These are phyloP conservation scores for Capitulum mitella DNA, from an alignment of 2,888 invertebrate species.

Conservation along the genomic window DNA sequence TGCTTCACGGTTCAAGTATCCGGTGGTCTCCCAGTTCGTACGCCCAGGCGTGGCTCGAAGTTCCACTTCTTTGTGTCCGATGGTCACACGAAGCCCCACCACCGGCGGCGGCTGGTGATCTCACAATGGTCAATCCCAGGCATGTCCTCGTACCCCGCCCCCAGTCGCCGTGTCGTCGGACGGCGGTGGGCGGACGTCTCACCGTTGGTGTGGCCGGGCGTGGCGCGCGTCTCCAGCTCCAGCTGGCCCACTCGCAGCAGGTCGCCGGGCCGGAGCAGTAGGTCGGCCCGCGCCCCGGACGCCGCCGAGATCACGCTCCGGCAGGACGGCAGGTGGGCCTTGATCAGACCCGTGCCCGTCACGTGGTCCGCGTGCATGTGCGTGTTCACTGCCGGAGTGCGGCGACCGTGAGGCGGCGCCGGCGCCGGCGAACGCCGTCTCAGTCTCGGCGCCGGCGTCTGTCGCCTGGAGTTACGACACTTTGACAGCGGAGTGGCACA, in stretches of 20 bases:
- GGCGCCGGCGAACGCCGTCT: no score
- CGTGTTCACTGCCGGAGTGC: constrained; percentile 70
- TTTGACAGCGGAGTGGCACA: no score
- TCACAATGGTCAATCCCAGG: no score
- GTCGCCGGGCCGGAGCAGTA: constrained; percentile 65
- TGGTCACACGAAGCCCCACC: no score
- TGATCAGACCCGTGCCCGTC: constrained; percentile 85
- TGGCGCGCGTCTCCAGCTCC: constrained; percentile 59
- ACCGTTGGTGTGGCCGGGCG: constrained; percentile 89
- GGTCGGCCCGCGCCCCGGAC: constrained; percentile 71
- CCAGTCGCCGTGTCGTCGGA: background rate
- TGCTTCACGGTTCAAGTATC: no score
- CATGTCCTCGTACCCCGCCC: no score
- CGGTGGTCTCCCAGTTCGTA: no score
- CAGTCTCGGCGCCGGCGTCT: background rate
- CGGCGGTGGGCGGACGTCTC: constrained; percentile 28
- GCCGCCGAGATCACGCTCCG: constrained; percentile 70
- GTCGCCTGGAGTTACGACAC: no score
- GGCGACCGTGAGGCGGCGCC: background rate
- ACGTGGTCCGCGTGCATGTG: constrained; percentile 99
- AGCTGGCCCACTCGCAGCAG: constrained; percentile 65
- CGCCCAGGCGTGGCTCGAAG: no score
- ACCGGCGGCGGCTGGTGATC: no score
- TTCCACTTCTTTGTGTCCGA: no score
- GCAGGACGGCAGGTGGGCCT: constrained; percentile 62